Base-by-base conservation (phyloP, 1,140 invertebrate species). In the Dufourea novaeangliae region DNA sequence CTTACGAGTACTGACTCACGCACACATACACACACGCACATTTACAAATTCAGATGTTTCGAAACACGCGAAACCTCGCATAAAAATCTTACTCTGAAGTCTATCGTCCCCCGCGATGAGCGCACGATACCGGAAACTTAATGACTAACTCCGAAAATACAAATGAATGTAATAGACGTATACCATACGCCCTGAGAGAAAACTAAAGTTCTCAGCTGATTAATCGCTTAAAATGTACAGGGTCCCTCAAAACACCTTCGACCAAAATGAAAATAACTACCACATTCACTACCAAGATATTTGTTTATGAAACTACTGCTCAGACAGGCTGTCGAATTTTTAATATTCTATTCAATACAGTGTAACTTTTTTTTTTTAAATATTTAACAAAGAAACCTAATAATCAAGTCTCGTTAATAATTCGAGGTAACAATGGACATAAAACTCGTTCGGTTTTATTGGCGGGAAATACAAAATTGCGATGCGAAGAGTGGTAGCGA, bases 141-240 rank as follows among this genome's bases (percentile, higher is more conserved):
- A 69, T n/a, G 57, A 76, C 68, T 77, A 68, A 67, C 69, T 63
- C 67, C 54, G 66, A 85, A 79, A 78, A 82, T 83, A 83, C 80
- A 74, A 25, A 64, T 59, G 77, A 83, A 56, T 63, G 37, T 68
- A 61, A 68, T 72, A 86, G 66, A 67, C 56, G 62, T 62, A 69
- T 78, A 71, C 54, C 46, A 68, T 86, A 84, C 72, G 27, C 52
- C 44, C 80, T 83, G 83, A 71, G 73, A 70, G 54, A 75, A 87
- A 87, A 71, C 73, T 82, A 79, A 70, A 82, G 77, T 62, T 62
- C 32, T 78, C 73, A 46, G 50, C 56, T 67, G 56, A 46, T 70
- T 79, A 78, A 73, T 86, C 86, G 82, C 82, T 75, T 84, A 88
- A 82, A 87, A 88, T 87, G 86, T 82, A 84, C 70, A 56, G 57